Percentiles rank a stretch among this genome's conserved stretches.
These are phyloP conservation scores for Eristalinus aeneus DNA, from an alignment of 2,888 invertebrate species.

Conservation along the genomic window DNA sequence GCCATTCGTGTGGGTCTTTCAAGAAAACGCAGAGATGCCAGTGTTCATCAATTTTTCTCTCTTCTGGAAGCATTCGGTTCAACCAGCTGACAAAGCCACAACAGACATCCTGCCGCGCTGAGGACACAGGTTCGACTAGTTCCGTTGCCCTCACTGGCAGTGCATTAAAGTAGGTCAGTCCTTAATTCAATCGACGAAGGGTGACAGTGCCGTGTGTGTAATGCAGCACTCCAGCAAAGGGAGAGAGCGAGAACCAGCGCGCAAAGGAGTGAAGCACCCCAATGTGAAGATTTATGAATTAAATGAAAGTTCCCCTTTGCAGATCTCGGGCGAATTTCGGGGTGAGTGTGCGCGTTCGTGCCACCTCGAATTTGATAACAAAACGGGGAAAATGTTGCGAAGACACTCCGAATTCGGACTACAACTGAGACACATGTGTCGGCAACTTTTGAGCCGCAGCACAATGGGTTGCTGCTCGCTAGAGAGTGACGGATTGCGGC, in stretches of 20 bases:
- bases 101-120: conserved; percentile 38
- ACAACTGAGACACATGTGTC: not conserved
- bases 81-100: not conserved
- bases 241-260: not conserved
- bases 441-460: conserved; percentile 1
- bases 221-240: not conserved
- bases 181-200: conserved; percentile 53
- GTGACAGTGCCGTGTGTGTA: conserved; percentile 9
- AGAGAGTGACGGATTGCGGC: not conserved
- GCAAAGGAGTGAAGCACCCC: not conserved
- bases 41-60: conserved; percentile 9
- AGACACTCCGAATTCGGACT: not conserved
- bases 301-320: conserved; percentile 37
- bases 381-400: not conserved
- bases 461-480: not conserved
- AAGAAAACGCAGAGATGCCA: conserved; percentile 3
- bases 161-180: conserved; percentile 69
- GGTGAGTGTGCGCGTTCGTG: conserved; percentile 35
- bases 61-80: not conserved
- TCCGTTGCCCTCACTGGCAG: conserved; percentile 42
- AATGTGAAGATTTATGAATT: conserved; percentile 32
- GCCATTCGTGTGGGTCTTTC: not conserved
- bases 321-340: conserved; percentile 48
- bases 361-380: not conserved
- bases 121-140: conserved; percentile 59